Evolutionary conservation across 1,140 invertebrate species (phyloP).

Genomic region (Drosophila micromelanica): DNA sequence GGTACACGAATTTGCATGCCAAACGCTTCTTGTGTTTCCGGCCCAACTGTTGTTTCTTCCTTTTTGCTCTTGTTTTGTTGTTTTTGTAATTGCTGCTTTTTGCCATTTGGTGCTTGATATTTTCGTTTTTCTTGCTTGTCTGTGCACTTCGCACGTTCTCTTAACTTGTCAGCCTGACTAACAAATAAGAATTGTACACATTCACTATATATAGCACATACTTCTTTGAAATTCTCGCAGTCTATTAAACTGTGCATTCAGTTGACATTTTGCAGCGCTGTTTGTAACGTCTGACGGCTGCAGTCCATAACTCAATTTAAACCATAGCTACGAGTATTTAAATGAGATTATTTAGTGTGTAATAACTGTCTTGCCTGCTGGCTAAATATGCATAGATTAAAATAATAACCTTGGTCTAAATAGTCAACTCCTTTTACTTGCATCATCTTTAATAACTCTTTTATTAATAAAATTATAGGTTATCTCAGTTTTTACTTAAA

Average conservation of each 20-base stretch:
- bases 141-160: constrained; percentile 68
- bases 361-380: no score
- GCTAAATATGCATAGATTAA: no score
- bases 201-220: neutral
- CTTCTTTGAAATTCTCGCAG: constrained; percentile 26
- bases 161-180: constrained; percentile 68
- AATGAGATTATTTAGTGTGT: neutral
- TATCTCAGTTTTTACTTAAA: no score
- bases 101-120: constrained; percentile 58
- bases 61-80: constrained; percentile 33
- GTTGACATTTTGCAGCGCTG: constrained; percentile 55
- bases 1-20: constrained; percentile 58
- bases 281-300: constrained; percentile 26
- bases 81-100: neutral
- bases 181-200: constrained; percentile 46
- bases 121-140: constrained; percentile 58
- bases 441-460: no score
- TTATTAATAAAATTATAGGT: no score
- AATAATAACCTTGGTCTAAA: no score
- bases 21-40: constrained; percentile 25
- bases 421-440: no score
- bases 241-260: constrained; percentile 41
- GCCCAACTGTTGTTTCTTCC: constrained; percentile 20
- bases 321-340: no score
- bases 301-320: constrained; percentile 16